Evolutionary conservation across 2,797 vertebrate genomes (phyloP), one percentile per base, ranked within the genome.

Genomic region (Glyptemys insculpta): DNA sequence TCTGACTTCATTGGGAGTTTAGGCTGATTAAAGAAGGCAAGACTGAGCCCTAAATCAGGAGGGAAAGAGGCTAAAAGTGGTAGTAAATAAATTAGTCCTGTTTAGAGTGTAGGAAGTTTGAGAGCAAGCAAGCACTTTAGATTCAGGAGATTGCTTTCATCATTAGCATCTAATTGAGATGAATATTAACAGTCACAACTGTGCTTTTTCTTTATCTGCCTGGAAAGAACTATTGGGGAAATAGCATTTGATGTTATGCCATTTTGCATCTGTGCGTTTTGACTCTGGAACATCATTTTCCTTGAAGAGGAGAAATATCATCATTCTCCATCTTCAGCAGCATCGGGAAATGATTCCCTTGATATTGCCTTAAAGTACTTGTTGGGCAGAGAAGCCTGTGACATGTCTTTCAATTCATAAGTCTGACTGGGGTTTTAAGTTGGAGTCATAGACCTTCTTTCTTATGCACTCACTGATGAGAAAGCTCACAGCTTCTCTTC

Each of bases 381-480:
- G 10, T 87, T 96, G 78, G 37, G 15, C 86, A 87, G 62, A 92
- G 41, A 90, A 85, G 92, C 94, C 59, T 81, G 37, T 62, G 81
- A 44, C 86, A 94, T 94, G 97, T 93, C 85, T 93, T 96, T 81
- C 2, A 3, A 80, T 93, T 94, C 11, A 1, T 95, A 92, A 96
- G 96, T 87, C 87, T 29, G 6, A 85, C 1, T 95, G 88, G 23
- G 76, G 49, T 93, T 97, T 98, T 95, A 95, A 93, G 89, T 94
- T 72, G 44, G 62, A 91, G 81, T 92, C 91, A 89, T 54, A 94
- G 86, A 89, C 94, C 7, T 3, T 95, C 88, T 95, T 96, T 96
- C 82, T 56, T 95, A 49, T 62, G 31, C 76, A 76, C 47, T 96
- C 86, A n/a, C 85, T 97, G 95, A 96, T 95, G 96, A 96, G 91